Evolutionary conservation across 2,888 invertebrate genomes (phyloP).

Genomic region (Yponomeuta plumbellus): DNA sequence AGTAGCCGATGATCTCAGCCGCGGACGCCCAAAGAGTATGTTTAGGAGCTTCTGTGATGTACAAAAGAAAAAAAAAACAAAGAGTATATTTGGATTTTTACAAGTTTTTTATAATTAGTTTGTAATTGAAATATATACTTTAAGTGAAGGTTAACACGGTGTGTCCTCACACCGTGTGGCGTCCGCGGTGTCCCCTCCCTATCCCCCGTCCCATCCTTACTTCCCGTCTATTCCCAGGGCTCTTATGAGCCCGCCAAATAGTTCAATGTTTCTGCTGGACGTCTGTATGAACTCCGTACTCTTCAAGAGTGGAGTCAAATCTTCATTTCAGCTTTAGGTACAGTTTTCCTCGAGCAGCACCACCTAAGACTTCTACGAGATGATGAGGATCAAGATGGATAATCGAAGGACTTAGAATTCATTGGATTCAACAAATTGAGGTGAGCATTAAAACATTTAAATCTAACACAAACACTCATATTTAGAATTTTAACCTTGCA

Average conservation of each 20-base stretch:
- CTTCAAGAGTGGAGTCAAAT: conserved; percentile 35
- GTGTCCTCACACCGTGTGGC: conserved; percentile 39
- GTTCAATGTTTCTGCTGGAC: conserved; percentile 40
- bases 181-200: conserved; percentile 51
- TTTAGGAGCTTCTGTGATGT: conserved; percentile 68
- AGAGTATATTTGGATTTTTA: conserved; percentile 73
- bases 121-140: conserved; percentile 60
- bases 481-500: no score
- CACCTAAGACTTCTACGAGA: no score
- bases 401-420: no score
- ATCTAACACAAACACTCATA: no score
- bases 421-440: no score
- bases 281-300: conserved; percentile 31
- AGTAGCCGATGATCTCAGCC: conserved; percentile 67
- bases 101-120: conserved; percentile 76
- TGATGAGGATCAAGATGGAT: no score
- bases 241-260: conserved; percentile 56
- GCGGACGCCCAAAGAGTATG: conserved; percentile 35
- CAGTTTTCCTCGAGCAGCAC: no score
- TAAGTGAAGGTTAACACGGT: conserved; percentile 62
- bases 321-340: no score
- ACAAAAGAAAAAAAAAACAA: conserved; percentile 53
- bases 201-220: conserved; percentile 35
- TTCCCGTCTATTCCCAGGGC: conserved; percentile 52
- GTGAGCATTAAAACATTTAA: no score